phyloP scores from a whole-genome alignment of 1,140 invertebrate genomes.

The Ips typographus region DNA sequence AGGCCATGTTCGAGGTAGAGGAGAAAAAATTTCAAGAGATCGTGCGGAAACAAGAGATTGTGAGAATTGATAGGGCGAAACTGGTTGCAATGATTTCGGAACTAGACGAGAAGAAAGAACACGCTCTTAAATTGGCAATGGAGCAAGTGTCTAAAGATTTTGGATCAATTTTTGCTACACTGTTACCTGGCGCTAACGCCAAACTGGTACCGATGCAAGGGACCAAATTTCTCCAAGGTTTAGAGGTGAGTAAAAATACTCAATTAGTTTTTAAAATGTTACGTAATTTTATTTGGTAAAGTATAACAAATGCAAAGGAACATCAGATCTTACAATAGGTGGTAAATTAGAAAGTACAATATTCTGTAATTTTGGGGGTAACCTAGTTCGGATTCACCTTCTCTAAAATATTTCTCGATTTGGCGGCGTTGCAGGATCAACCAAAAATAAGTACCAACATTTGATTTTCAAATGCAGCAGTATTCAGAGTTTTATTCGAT shows the following conservation, averaged over 20 bases:
- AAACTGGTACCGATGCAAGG: constrained; percentile 78
- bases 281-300: too few relatives aligned
- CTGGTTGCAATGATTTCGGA: constrained; percentile 82
- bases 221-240: constrained; percentile 75
- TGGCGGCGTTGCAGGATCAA: too few relatives aligned
- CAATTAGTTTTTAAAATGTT: not conserved
- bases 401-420: too few relatives aligned
- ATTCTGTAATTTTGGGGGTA: too few relatives aligned
- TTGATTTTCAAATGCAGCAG: too few relatives aligned
- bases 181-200: constrained; percentile 87
- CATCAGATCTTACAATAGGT: too few relatives aligned
- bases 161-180: constrained; percentile 91
- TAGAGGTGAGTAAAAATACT: constrained; percentile 66
- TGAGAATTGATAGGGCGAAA: constrained; percentile 84
- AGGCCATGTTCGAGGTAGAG: constrained; percentile 81
- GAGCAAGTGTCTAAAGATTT: constrained; percentile 88
- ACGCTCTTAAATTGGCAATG: constrained; percentile 78
- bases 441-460: too few relatives aligned
- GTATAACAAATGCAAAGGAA: too few relatives aligned
- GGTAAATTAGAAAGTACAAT: too few relatives aligned
- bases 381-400: too few relatives aligned
- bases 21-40: constrained; percentile 85
- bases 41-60: constrained; percentile 77
- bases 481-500: too few relatives aligned
- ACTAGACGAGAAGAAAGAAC: constrained; percentile 87